Evolutionary conservation across 2,113 vertebrate species (phyloP).

Genomic region (Xyliphius kryptos): DNA sequence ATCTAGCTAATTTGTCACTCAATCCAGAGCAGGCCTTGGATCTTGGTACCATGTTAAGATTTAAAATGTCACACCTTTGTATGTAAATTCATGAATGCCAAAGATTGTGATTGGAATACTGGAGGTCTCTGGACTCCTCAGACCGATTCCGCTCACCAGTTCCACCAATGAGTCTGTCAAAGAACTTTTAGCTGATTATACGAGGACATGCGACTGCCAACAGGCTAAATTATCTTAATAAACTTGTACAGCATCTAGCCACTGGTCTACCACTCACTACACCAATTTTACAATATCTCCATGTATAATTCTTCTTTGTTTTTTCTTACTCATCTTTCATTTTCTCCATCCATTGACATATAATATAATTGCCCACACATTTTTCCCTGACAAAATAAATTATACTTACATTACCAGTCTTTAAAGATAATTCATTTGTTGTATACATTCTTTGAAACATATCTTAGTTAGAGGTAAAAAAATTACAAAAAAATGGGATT

Average conservation of each 20-base stretch:
- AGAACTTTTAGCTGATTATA: constrained; percentile 8
- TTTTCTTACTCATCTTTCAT: not conserved
- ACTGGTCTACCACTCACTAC: constrained; percentile 40
- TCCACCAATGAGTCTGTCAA: not conserved
- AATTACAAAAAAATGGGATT: too few species aligned
- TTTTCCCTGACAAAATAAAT: not conserved
- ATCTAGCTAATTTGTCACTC: not conserved
- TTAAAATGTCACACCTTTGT: too few species aligned
- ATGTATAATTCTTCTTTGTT: constrained; percentile 37
- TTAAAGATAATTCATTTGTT: too few species aligned
- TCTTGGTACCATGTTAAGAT: too few species aligned
- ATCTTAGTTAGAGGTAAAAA: too few species aligned
- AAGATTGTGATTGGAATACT: constrained; percentile 1
- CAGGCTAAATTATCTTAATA: constrained; percentile 66
- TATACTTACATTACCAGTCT: not conserved
- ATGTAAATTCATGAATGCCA: not conserved
- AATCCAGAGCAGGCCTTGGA: not conserved
- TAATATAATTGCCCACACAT: not conserved
- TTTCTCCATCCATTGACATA: not conserved
- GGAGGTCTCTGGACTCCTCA: not conserved
- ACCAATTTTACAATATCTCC: constrained; percentile 46
- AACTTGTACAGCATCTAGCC: constrained; percentile 53
- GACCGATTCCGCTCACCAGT: not conserved
- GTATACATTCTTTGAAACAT: too few species aligned
- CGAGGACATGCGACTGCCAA: constrained; percentile 51